These are phyloP conservation scores for Suillia variegata DNA, from an alignment of 2,888 invertebrate species.

Conservation along the genomic window DNA sequence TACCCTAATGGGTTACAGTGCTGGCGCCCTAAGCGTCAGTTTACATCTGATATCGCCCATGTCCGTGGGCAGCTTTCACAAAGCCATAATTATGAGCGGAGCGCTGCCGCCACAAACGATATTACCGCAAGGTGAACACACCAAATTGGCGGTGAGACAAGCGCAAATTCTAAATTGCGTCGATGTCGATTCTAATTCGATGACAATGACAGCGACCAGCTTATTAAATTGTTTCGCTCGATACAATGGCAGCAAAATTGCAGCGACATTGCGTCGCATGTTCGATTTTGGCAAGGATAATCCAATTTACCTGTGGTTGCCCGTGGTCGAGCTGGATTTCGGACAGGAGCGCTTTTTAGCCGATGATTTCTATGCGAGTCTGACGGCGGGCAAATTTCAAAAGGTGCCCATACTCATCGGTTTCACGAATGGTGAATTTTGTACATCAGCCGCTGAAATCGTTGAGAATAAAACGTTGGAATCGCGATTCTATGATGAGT, in stretches of 20 bases:
- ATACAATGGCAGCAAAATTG: constrained; percentile 32
- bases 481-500: constrained; percentile 60
- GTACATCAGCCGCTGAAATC: constrained; percentile 59
- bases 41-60: constrained; percentile 56
- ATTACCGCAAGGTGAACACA: constrained; percentile 58
- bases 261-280: constrained; percentile 36
- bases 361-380: constrained; percentile 59
- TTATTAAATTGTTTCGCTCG: constrained; percentile 62
- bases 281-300: constrained; percentile 45
- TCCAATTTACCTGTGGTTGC: constrained; percentile 58
- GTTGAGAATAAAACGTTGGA: constrained; percentile 1
- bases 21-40: constrained; percentile 43
- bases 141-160: constrained; percentile 62
- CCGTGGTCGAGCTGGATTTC: constrained; percentile 63
- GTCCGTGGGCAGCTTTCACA: constrained; percentile 63
- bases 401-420: constrained; percentile 63
- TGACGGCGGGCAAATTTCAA: constrained; percentile 58
- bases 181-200: constrained; percentile 1
- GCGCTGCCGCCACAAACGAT: constrained; percentile 41
- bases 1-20: constrained; percentile 63
- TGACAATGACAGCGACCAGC: constrained; percentile 42
- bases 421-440: constrained; percentile 63
- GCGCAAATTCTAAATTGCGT: constrained; percentile 62
- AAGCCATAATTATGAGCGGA: constrained; percentile 65
- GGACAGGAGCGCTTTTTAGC: constrained; percentile 63